Evolutionary conservation across 2,888 invertebrate genomes (phyloP).

Genomic region (Plebejus anna): DNA sequence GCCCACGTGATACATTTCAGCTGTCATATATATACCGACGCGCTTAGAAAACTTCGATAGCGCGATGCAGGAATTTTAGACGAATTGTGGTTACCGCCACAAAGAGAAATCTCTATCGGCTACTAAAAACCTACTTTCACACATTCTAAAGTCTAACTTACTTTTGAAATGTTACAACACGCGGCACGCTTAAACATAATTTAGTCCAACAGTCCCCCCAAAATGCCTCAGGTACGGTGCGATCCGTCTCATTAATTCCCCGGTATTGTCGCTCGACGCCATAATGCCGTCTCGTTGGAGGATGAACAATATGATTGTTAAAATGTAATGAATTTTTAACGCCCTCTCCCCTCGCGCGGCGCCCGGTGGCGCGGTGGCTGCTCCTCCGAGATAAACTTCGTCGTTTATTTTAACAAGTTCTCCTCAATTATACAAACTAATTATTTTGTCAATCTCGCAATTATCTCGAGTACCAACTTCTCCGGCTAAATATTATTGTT

Average conservation of each 20-base stretch:
- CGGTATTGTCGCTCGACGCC: background rate
- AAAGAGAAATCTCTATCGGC: background rate
- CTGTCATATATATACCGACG: too few relatives aligned
- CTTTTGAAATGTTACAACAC: background rate
- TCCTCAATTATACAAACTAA: conserved; percentile 2
- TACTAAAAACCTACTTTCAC: background rate
- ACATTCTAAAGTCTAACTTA: background rate
- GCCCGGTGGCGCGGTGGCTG: background rate
- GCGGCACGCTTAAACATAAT: background rate
- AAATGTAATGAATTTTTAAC: conserved; percentile 18
- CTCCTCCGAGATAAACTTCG: background rate
- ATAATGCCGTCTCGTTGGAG: background rate
- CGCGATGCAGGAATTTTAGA: too few relatives aligned
- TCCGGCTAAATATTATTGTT: background rate
- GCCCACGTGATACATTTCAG: too few relatives aligned
- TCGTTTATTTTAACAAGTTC: conserved; percentile 2
- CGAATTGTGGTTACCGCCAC: too few relatives aligned
- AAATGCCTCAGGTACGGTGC: background rate
- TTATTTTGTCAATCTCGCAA: conserved; percentile 6
- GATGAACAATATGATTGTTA: conserved; percentile 1
- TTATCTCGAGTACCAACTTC: background rate
- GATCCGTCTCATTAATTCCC: background rate
- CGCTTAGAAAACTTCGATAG: too few relatives aligned
- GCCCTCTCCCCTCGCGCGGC: background rate
- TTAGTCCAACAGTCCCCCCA: background rate